Evolutionary conservation across 2,888 invertebrate species (phyloP), one percentile per base, ranked within the genome.

Genomic region (Polydrusus cervinus): DNA sequence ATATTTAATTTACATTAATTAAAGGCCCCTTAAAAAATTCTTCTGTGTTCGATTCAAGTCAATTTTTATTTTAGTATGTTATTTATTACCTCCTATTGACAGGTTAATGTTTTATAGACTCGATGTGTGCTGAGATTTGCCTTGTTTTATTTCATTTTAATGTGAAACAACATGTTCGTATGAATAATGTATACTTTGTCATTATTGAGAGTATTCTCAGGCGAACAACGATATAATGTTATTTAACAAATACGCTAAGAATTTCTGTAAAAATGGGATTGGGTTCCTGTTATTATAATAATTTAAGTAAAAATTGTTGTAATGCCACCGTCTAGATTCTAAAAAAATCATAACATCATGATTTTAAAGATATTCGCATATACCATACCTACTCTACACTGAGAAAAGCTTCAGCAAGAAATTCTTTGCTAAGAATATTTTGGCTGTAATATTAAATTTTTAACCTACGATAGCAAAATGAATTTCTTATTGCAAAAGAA

Each of bases 1-100:
- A 80, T 78, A 78, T 75, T 80, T 80, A 80, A 80, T 81, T 82
- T 81, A 79, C 82, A 81, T 82, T 81, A 80, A 83, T 83, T 82
- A 82, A 79, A 78, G 79, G 79, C 76, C 77, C 65, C 30, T 75
- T 67, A 71, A 75, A 75, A 75, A 75, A 81, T 81, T 82, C 81
- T 80, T 80, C 74, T 76, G 79, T 74, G 74, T 71, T 75, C 78
- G 78, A 81, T 79, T 78, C 79, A 77, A 75, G 79, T 79, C 73
- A 81, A 83, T 82, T 82, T 83, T 82, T 81, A 82, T 83, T 80
- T 82, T 79, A 77, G 67, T 65, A 70, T 73, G 78, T 74, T 66
- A 75, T 75, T 75, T 75, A 75, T 67, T 61, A 43, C 61, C 34
- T n/a, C 14, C 20, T 18, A n/a, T 38, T 67, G 60, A 71, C 66